Evolutionary conservation across 2,113 vertebrate genomes (phyloP), one percentile per base, ranked within the genome.

Genomic region (Rousettus leschenaultii): DNA sequence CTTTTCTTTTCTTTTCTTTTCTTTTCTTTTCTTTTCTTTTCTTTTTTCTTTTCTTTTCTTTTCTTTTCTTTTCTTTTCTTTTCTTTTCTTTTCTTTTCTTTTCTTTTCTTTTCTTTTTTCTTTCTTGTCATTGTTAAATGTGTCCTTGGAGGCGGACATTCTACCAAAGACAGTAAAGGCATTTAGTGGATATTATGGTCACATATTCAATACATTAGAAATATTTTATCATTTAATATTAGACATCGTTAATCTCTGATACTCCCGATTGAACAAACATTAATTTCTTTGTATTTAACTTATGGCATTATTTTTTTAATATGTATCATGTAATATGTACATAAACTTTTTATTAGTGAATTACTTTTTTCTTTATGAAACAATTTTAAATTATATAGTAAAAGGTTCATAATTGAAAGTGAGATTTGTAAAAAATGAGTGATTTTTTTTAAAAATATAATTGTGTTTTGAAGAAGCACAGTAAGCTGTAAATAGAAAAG

Each of bases 381-480:
- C 65, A 63, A 9, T 80, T 71, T 85, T 85, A 66, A 45, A n/a
- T 59, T 66, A 63, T 63, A 22, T 61, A 55, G 26, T 63, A 88
- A 91, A 91, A 12, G 21, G 5, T 18, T 94, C 53, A 73, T 97
- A 92, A 77, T 33, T 53, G 53, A 84, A 11, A 70, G n/a, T 51
- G 6, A 82, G 28, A 92, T 8, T 84, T 85, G 8, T 84, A 33
- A 86, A 86, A 86, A 80, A 45, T 33, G 18, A 21, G 10, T 89
- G 24, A 40, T 86, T 95, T 79, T 86, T 95, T 79, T 61, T 45
- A 22, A 71, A 40, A 86, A 73, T 53, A 5, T 35, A 70, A 18
- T 82, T 63, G n/a, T 84, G 43, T 63, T 94, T 97, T 93, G 14
- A 90, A 87, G 33, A 93, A 55, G 21, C 30, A 66, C 8, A 40